phyloP scores from a whole-genome alignment of 1,140 invertebrate genomes.

The Brachionus manjavacas region DNA sequence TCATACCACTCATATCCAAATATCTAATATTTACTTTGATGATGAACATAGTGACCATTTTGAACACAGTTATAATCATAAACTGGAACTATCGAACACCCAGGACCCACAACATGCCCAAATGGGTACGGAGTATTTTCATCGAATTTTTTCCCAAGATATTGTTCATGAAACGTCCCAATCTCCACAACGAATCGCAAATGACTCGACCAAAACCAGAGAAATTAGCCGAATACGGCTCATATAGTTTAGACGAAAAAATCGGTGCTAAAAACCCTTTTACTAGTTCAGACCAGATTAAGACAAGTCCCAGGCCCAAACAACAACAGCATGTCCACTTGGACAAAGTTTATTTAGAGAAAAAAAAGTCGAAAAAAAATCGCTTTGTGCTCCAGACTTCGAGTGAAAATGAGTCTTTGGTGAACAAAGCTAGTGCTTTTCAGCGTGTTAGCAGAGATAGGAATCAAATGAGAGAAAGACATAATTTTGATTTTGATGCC shows the following conservation, averaged over 20 bases:
- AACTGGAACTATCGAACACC: constrained; percentile 55
- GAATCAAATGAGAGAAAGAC: neutral
- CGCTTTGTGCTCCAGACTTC: constrained; percentile 7
- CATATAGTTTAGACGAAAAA: constrained; percentile 3
- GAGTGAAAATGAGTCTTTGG: neutral
- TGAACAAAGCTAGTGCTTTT: neutral
- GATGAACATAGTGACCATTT: constrained; percentile 57
- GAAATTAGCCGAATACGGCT: neutral
- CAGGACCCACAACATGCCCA: constrained; percentile 55
- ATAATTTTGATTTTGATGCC: neutral
- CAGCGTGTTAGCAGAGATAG: neutral
- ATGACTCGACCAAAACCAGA: neutral
- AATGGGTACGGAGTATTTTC: constrained; percentile 55
- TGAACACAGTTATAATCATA: constrained; percentile 55
- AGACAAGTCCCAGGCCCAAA: neutral
- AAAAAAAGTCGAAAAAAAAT: neutral
- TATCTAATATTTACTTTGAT: constrained; percentile 58
- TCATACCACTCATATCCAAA: constrained; percentile 56
- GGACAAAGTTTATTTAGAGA: neutral
- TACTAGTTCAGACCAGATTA: neutral
- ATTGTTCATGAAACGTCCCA: constrained; percentile 54
- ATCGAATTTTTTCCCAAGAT: constrained; percentile 55
- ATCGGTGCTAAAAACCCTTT: neutral
- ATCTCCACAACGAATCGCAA: neutral
- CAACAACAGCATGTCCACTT: neutral